Conservation (phyloP, 2,888 invertebrate genomes). For the Mythimna lalbum region DNA sequence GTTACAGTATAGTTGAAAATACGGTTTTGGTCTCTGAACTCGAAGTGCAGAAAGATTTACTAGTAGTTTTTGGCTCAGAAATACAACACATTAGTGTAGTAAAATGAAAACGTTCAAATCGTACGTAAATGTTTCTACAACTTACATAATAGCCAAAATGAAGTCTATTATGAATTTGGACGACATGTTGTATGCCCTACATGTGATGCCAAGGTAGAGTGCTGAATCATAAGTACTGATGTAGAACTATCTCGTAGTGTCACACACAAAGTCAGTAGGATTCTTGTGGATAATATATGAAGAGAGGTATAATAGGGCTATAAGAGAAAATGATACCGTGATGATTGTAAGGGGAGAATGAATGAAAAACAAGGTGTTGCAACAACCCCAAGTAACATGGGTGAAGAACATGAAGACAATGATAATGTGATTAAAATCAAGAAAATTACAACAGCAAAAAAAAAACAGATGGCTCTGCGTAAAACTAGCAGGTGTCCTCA, state of each 20-base stretch:
- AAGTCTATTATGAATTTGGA: conserved; percentile 24
- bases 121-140: conserved; percentile 19
- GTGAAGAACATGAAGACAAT: neutral
- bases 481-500: neutral
- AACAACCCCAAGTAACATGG: neutral
- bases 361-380: neutral
- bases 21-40: conserved; percentile 10
- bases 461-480: neutral
- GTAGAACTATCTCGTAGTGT: conserved; percentile 3
- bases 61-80: conserved; percentile 23
- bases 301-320: neutral
- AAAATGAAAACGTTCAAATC: conserved; percentile 12
- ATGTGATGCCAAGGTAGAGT: conserved; percentile 30
- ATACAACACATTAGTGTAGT: conserved; percentile 1
- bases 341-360: neutral
- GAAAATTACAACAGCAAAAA: neutral
- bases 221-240: conserved; percentile 24
- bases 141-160: conserved; percentile 30
- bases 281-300: neutral
- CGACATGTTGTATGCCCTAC: conserved; percentile 5
- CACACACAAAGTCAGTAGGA: neutral
- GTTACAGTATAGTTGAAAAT: neutral
- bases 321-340: neutral
- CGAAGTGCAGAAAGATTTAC: conserved; percentile 7
- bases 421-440: neutral